These are phyloP conservation scores for Hypsopygia costalis DNA, from an alignment of 2,888 invertebrate species.

Conservation along the genomic window DNA sequence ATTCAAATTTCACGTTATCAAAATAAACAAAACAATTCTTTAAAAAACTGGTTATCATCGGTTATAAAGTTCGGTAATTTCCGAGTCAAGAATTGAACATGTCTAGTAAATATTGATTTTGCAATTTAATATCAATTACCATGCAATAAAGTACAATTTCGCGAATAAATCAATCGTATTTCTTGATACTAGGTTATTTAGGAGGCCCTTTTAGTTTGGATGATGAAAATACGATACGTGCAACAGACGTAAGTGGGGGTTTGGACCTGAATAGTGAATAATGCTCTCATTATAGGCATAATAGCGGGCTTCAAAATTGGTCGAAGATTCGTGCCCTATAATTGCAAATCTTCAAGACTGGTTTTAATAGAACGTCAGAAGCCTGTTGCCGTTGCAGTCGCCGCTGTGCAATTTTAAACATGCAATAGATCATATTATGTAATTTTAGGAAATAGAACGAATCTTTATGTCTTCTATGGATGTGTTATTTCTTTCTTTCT, in stretches of 20 bases:
- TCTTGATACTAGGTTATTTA: not conserved
- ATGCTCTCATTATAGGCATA: constrained; percentile 24
- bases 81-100: too few relatives aligned
- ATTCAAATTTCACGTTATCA: not conserved
- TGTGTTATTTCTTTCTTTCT: too few relatives aligned
- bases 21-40: not conserved
- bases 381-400: not conserved
- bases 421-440: constrained; percentile 6
- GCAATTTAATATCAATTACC: too few relatives aligned
- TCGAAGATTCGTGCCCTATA: constrained; percentile 45
- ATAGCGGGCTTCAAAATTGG: constrained; percentile 53
- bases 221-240: constrained; percentile 59
- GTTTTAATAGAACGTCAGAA: constrained; percentile 5
- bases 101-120: too few relatives aligned
- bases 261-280: not conserved
- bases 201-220: constrained; percentile 33
- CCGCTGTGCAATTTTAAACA: constrained; percentile 1
- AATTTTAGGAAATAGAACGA: constrained; percentile 1
- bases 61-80: too few relatives aligned
- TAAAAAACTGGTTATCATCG: too few relatives aligned
- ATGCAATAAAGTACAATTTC: too few relatives aligned
- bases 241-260: constrained; percentile 5
- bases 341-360: constrained; percentile 23
- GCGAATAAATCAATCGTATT: too few relatives aligned
- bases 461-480: too few relatives aligned